Conservation (phyloP, 2,888 invertebrate genomes). For the Dryadula phaetusa region DNA sequence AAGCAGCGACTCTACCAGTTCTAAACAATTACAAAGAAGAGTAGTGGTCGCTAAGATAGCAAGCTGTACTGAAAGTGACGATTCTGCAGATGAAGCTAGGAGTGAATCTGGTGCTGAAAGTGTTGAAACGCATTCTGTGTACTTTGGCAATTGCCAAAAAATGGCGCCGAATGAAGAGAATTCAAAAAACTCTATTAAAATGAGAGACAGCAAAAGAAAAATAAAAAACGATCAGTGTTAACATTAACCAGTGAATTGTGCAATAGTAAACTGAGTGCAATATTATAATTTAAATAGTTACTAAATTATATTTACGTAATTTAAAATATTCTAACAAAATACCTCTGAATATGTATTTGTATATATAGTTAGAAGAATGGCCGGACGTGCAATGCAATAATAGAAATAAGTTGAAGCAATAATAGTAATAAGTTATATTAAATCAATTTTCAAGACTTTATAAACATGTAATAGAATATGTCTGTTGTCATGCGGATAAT, state of each 20-base stretch:
- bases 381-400: slow-evolving; percentile 83
- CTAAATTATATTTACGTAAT: slow-evolving; percentile 4
- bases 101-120: slow-evolving; percentile 95
- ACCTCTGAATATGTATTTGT: slow-evolving; percentile 31
- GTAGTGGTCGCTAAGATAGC: slow-evolving; percentile 78
- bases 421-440: slow-evolving; percentile 1
- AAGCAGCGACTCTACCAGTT: slow-evolving; percentile 91
- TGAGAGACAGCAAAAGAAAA: slow-evolving; percentile 44
- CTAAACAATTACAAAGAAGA: slow-evolving; percentile 73
- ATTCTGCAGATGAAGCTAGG: slow-evolving; percentile 91
- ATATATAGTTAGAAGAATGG: slow-evolving; percentile 55
- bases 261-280: slow-evolving; percentile 65
- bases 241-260: slow-evolving; percentile 48
- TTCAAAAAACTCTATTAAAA: slow-evolving; percentile 45
- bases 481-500: background rate
- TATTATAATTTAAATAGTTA: slow-evolving; percentile 47
- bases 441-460: background rate
- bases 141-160: slow-evolving; percentile 90
- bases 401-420: slow-evolving; percentile 49
- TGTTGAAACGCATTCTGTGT: slow-evolving; percentile 93
- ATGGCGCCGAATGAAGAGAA: slow-evolving; percentile 59
- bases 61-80: slow-evolving; percentile 90
- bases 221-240: slow-evolving; percentile 43
- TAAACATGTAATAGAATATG: background rate
- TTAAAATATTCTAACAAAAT: slow-evolving; percentile 28